These are phyloP conservation scores for Myocastor coypus DNA, from an alignment of 2,113 vertebrate genomes.

Conservation along the genomic window DNA sequence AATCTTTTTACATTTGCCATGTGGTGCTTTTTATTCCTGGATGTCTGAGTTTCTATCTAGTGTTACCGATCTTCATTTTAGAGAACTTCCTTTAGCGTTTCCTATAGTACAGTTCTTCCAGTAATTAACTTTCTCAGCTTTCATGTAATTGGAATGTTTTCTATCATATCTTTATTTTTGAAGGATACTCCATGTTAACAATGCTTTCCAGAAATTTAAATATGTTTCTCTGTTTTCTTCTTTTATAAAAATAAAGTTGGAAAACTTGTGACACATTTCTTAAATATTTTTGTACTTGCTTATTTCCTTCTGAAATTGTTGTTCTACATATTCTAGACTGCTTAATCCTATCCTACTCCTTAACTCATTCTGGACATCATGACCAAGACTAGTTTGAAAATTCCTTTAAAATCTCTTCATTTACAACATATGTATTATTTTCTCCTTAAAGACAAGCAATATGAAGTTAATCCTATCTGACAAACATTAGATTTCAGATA, in stretches of 20 bases:
- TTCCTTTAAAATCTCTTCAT: background rate
- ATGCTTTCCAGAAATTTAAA: background rate
- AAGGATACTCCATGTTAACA: background rate
- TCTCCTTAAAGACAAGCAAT: background rate
- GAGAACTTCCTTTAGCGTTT: background rate
- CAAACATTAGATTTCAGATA: background rate
- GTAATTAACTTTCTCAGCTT: background rate
- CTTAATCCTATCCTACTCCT: too few species aligned
- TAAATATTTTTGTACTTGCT: background rate
- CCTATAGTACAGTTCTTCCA: background rate
- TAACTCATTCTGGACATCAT: background rate
- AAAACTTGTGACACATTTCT: background rate
- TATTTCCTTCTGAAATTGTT: background rate
- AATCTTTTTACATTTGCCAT: background rate
- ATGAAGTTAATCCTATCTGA: background rate
- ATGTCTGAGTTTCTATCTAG: background rate
- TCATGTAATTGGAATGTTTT: background rate
- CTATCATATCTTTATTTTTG: background rate
- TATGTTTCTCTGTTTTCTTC: background rate
- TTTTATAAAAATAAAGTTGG: background rate
- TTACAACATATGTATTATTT: background rate
- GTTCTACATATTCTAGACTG: background rate
- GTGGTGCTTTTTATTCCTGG: fast-evolving
- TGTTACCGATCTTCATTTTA: fast-evolving
- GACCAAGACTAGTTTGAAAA: background rate